Evolutionary conservation across 1,140 invertebrate species (phyloP), one percentile per base, ranked within the genome.

Genomic region (Drosophila nebulosa): DNA sequence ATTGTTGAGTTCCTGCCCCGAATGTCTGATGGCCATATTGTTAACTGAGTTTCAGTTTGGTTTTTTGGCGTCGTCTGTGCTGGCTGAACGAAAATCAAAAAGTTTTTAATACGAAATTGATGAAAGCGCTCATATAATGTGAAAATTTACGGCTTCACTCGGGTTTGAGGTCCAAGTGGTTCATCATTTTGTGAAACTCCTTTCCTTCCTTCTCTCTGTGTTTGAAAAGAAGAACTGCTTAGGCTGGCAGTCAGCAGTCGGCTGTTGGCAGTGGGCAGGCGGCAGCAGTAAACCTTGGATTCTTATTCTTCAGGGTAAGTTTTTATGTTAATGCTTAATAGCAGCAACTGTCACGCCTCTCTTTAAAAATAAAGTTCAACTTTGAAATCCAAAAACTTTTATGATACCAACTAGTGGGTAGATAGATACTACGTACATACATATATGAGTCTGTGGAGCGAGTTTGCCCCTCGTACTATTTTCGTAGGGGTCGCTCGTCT

Each of bases 361-460:
- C 76, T 70, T 27, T 32, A 72, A 63, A 70, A 71, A 46, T 21
- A 46, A 46, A 74, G 81, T 85, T 80, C 21, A 66, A 61, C 62
- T 58, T 76, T 70, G 55, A 58, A 67, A 50, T 53, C 66, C 62
- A 53, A 61, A 51, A 79, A 81, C 42, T 79, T 84, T 58, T 66
- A 50, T 76, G 55, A 35, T 39, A 59, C 60, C 36, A 46, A 46
- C 39, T 46, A 46, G 46, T 42, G 4, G 30, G 30, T 32, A 12
- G 30, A 10, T 32, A n/a, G 32, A n/a, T 42, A 4, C n/a, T 32
- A n/a, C 26, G 16, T 42, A 4, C n/a, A 3, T n/a, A 35, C 30
- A 32, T 30, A 60, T 30, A 32, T 22, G 6, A 6, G 35, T 35
- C 14, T 18, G 16, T 21, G 24, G 55, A 22, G 18, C 4, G 53